phyloP scores from a whole-genome alignment of 2,113 vertebrate species.

The Seriola rivoliana region DNA sequence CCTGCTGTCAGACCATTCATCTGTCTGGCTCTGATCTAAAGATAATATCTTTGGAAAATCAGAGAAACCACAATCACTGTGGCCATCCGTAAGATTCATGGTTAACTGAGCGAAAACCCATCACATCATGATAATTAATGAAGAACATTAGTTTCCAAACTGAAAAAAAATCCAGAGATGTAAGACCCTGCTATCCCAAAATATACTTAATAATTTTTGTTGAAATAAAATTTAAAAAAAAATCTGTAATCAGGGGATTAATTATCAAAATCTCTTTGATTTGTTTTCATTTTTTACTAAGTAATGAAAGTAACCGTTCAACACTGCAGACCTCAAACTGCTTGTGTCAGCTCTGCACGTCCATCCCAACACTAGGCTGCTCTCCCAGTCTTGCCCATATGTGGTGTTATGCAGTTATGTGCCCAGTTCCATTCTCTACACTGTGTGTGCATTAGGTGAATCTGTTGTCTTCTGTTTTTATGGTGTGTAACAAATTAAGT shows the following conservation, averaged over 20 bases:
- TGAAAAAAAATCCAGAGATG: not conserved
- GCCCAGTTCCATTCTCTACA: conserved; percentile 7
- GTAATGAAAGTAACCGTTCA: not conserved
- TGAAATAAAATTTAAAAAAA: not conserved
- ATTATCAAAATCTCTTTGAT: not conserved
- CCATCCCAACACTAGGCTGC: conserved; percentile 20
- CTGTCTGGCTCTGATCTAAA: not conserved
- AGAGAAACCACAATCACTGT: not conserved
- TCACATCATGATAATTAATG: not conserved
- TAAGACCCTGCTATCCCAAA: not conserved
- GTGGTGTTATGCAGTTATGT: conserved; percentile 20
- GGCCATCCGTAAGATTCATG: not conserved
- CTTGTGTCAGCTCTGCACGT: conserved; percentile 44
- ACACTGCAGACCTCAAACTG: conserved; percentile 26
- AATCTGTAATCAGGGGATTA: not conserved
- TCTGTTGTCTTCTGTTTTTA: conserved; percentile 43
- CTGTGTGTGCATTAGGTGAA: conserved; percentile 26
- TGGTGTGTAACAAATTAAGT: conserved; percentile 58
- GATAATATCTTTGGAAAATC: not conserved
- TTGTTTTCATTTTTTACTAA: not conserved
- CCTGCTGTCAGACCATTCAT: not conserved
- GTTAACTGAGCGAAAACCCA: not conserved
- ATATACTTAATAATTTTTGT: not conserved
- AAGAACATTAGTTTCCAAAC: not conserved
- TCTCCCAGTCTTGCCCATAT: conserved; percentile 21